A percentile compares a stretch with the other conserved stretches of the same genome.
These are phyloP conservation scores for Eupithecia subfuscata DNA, from an alignment of 2,888 invertebrate genomes.

Conservation along the genomic window DNA sequence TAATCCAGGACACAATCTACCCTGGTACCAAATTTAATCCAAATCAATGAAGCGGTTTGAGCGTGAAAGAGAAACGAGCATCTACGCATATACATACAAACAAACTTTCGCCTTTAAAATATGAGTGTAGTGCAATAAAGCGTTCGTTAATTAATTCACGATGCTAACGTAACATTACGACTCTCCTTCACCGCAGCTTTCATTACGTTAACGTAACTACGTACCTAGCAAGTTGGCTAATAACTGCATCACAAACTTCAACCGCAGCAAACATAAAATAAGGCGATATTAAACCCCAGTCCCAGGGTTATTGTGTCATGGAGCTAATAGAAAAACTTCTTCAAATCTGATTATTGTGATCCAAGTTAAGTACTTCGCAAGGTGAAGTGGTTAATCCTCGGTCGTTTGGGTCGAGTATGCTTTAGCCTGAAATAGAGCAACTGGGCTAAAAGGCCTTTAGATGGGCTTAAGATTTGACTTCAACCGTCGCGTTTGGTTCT, in stretches of 20 bases:
- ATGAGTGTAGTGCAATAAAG: not conserved
- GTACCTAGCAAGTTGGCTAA: not conserved
- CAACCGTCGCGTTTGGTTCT: not conserved
- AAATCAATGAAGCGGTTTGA: no score
- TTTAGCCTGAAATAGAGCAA: slow-evolving; percentile 19
- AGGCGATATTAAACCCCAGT: slow-evolving; percentile 19
- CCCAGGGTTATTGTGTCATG: slow-evolving; percentile 39
- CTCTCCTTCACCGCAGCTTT: not conserved
- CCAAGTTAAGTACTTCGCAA: slow-evolving; percentile 24
- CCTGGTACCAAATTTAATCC: no score
- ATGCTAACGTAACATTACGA: not conserved
- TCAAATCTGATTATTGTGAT: slow-evolving; percentile 37
- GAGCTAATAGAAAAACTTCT: slow-evolving; percentile 47
- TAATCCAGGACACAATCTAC: no score
- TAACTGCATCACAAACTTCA: slow-evolving; percentile 1
- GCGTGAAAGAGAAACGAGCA: no score
- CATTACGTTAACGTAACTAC: not conserved
- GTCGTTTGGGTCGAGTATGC: slow-evolving; percentile 30
- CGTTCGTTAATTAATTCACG: not conserved
- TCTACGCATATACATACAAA: no score
- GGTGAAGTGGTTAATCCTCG: slow-evolving; percentile 31
- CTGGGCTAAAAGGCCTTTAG: slow-evolving; percentile 5
- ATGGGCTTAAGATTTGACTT: not conserved
- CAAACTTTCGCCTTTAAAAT: no score
- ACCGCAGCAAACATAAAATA: not conserved